Evolutionary conservation across 2,888 invertebrate genomes (phyloP), one percentile per base, ranked within the genome.

Genomic region (Eupelmus urozonus): DNA sequence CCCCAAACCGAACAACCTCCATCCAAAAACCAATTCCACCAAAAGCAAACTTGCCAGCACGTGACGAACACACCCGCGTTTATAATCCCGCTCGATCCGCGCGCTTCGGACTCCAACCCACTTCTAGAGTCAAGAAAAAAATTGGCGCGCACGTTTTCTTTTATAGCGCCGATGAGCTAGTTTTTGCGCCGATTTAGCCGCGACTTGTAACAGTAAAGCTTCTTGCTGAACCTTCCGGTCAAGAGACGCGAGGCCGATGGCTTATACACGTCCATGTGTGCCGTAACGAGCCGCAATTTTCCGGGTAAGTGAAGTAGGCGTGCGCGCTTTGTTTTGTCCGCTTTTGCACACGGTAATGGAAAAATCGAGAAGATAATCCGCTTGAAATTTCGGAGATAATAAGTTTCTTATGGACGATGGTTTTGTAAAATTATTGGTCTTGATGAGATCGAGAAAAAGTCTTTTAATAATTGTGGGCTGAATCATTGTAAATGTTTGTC

Each of bases 171-270:
- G 55, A 55, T 55, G 55, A 55, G 42, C 62, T 62, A 42, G 23
- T 71, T 59, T 20, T 42, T 60, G 51, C 45, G 16, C 34, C 16
- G n/a, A n/a, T n/a, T n/a, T n/a, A n/a, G 23, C n/a, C 27, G 42
- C 40, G 42, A 42, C 25, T 20, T 34, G 59, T 59, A 74, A 74
- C 66, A 42, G 72, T 72, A 73, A 73, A 73, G 20, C 65, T 65
- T 57, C 27, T 34, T 18, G 40, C 23, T 7, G 25, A 40, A 51
- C 25, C 25, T 62, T 51, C 42, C 45, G 34, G 66, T 66, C 49
- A n/a, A 18, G 16, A 49, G n/a, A 49, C 13, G 51, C 9, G 59
- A n/a, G n/a, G n/a, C n/a, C n/a, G n/a, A n/a, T n/a, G n/a, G 65
- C 18, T 18, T 53, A 53, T 53, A 34, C 13, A 29, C 11, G 20